These are phyloP conservation scores for Lobophora halterata DNA, from an alignment of 2,888 invertebrate species.

Conservation along the genomic window DNA sequence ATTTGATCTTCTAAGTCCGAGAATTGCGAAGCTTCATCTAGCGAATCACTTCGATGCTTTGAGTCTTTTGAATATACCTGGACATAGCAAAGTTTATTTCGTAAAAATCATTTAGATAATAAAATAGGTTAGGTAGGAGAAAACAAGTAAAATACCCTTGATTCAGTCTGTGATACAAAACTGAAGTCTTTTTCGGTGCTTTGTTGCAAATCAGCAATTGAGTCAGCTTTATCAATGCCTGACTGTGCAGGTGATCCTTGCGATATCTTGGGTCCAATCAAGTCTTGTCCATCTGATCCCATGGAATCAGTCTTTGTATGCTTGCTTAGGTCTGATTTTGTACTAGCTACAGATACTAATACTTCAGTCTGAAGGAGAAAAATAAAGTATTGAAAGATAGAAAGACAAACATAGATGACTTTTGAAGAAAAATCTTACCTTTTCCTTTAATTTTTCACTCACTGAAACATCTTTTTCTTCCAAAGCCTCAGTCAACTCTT, in stretches of 20 bases:
- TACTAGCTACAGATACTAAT: slow-evolving; percentile 60
- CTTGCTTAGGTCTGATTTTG: slow-evolving; percentile 65
- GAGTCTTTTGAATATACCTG: slow-evolving; percentile 72
- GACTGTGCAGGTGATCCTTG: slow-evolving; percentile 66
- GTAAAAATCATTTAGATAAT: too few relatives aligned
- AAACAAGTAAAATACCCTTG: too few relatives aligned
- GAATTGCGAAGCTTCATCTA: slow-evolving; percentile 75
- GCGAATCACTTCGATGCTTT: slow-evolving; percentile 73
- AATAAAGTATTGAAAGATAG: neutral
- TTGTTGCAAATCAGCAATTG: slow-evolving; percentile 70
- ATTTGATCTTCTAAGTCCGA: slow-evolving; percentile 75
- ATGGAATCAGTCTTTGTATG: slow-evolving; percentile 72
- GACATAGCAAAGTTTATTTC: too few relatives aligned
- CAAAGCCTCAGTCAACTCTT: slow-evolving; percentile 57
- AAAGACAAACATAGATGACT: neutral
- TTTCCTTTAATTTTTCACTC: slow-evolving; percentile 52
- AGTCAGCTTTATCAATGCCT: slow-evolving; percentile 68
- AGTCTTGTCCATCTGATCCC: slow-evolving; percentile 64
- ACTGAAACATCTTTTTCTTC: slow-evolving; percentile 65
- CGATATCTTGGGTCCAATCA: slow-evolving; percentile 55
- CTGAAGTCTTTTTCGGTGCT: slow-evolving; percentile 74
- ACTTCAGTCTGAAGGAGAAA: slow-evolving; percentile 58
- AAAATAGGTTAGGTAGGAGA: too few relatives aligned
- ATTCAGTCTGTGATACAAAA: slow-evolving; percentile 75
- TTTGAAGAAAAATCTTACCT: slow-evolving; percentile 41